Conservation (phyloP, 2,113 vertebrate genomes). For the Sardina pilchardus region DNA sequence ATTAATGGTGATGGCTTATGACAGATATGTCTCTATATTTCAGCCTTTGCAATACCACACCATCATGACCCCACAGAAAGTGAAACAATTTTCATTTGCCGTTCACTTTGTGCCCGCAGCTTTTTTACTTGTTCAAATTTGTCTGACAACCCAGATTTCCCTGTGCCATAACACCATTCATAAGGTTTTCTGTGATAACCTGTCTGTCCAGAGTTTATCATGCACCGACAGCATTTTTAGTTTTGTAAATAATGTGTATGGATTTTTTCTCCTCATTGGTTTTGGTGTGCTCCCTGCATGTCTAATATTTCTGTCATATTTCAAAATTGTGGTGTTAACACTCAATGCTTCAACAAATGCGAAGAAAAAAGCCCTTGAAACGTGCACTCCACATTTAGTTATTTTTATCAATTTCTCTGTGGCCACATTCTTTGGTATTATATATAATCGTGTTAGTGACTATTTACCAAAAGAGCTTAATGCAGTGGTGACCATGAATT, state of each 20-base stretch:
- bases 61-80: not conserved
- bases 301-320: slow-evolving; percentile 32
- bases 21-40: not conserved
- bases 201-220: not conserved
- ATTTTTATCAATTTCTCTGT: slow-evolving; percentile 39
- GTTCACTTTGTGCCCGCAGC: not conserved
- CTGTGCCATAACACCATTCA: not conserved
- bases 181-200: slow-evolving; percentile 1
- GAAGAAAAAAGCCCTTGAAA: slow-evolving; percentile 30
- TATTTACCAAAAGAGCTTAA: not conserved
- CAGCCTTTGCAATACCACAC: not conserved
- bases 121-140: not conserved
- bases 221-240: not conserved
- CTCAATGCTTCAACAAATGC: not conserved
- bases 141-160: not conserved
- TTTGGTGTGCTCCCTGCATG: too few species aligned
- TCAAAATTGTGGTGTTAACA: slow-evolving; percentile 21
- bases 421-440: slow-evolving; percentile 18
- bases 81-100: not conserved
- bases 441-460: slow-evolving; percentile 15
- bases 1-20: not conserved
- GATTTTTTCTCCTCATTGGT: not conserved
- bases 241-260: not conserved
- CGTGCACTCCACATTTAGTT: slow-evolving; percentile 36
- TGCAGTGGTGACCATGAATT: not conserved